Evolutionary conservation across 2,113 vertebrate genomes (phyloP).

Genomic region (Gymnobelideus leadbeateri): DNA sequence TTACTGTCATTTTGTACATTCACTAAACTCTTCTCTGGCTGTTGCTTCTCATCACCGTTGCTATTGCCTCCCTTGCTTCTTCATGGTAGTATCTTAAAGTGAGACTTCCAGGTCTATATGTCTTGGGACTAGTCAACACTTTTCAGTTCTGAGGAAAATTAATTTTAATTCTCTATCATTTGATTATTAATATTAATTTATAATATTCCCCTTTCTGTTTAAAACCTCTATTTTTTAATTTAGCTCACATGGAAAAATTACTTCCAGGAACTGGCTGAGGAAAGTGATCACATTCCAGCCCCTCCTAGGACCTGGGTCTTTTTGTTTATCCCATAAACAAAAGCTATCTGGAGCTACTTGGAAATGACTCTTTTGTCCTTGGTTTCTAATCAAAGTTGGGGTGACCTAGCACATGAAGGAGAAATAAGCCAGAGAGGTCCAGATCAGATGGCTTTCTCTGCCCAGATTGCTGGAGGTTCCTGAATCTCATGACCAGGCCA

Average conservation of each 20-base stretch:
- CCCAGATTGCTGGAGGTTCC: background rate
- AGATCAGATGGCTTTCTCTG: background rate
- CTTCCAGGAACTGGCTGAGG: background rate
- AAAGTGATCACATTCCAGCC: background rate
- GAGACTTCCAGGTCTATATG: background rate
- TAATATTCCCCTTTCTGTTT: background rate
- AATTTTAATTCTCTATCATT: background rate
- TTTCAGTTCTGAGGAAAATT: background rate
- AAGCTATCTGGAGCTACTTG: background rate
- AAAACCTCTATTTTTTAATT: background rate
- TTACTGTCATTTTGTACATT: background rate
- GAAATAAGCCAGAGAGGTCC: background rate
- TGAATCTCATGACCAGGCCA: background rate
- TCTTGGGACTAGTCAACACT: background rate
- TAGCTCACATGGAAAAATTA: background rate
- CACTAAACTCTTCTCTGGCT: background rate
- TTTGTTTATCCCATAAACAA: background rate
- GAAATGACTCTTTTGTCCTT: background rate
- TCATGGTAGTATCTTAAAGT: background rate
- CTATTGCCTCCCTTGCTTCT: background rate
- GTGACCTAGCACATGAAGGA: background rate
- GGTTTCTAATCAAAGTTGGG: background rate
- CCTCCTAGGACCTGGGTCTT: background rate
- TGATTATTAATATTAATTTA: background rate
- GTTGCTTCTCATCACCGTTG: background rate